phyloP scores from a whole-genome alignment of 2,888 invertebrate genomes.

The Pantelozetes paolii region DNA sequence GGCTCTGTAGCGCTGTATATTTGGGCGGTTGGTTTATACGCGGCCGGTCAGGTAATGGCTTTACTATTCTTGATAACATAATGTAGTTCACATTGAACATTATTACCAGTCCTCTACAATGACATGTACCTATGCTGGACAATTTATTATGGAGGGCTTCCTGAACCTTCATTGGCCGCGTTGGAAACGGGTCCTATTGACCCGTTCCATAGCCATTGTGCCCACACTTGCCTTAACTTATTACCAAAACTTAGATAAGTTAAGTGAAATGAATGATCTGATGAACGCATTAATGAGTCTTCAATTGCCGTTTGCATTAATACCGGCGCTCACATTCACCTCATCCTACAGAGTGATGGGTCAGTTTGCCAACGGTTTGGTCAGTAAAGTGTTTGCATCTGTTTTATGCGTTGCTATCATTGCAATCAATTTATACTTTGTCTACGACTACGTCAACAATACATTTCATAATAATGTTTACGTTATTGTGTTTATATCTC shows the following conservation, averaged over 20 bases:
- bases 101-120: slow-evolving; percentile 58
- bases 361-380: slow-evolving; percentile 73
- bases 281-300: slow-evolving; percentile 81
- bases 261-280: slow-evolving; percentile 76
- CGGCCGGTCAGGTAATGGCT: too few species aligned
- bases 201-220: slow-evolving; percentile 74
- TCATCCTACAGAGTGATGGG: slow-evolving; percentile 74
- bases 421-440: slow-evolving; percentile 73
- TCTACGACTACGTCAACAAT: slow-evolving; percentile 55
- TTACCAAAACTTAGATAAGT: slow-evolving; percentile 58
- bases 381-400: slow-evolving; percentile 65
- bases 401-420: slow-evolving; percentile 67
- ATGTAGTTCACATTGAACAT: too few species aligned
- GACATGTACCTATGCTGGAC: slow-evolving; percentile 59
- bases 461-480: slow-evolving; percentile 54
- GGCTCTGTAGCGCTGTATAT: slow-evolving; percentile 57
- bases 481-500: slow-evolving; percentile 54
- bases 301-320: slow-evolving; percentile 78
- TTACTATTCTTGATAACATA: too few species aligned
- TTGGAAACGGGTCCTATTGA: slow-evolving; percentile 79
- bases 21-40: slow-evolving; percentile 59
- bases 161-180: slow-evolving; percentile 76
- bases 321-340: slow-evolving; percentile 81
- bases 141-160: slow-evolving; percentile 66
- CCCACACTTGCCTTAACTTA: slow-evolving; percentile 59